These are phyloP conservation scores for Drosophila helvetica DNA, from an alignment of 2,888 invertebrate genomes.

Conservation along the genomic window DNA sequence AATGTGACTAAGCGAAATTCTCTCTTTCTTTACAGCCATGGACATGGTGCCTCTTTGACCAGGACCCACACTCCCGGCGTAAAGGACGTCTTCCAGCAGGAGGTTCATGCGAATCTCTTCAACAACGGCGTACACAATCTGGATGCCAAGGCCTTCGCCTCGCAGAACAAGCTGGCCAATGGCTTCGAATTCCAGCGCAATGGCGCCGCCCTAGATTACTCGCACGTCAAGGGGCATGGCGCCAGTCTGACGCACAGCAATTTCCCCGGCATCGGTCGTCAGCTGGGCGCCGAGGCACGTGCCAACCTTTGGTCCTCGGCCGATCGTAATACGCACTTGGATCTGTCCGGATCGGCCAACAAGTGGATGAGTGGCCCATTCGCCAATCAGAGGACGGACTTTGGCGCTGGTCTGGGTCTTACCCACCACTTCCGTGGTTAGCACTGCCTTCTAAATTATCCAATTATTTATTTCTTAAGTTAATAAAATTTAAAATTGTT, in stretches of 20 bases:
- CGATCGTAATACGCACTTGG: conserved; percentile 67
- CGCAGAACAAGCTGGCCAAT: conserved; percentile 77
- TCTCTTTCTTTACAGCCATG: conserved; percentile 44
- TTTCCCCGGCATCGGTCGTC: conserved; percentile 74
- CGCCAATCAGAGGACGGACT: conserved; percentile 51
- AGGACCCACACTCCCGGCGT: conserved; percentile 69
- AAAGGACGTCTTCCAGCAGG: conserved; percentile 61
- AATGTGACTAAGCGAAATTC: not conserved
- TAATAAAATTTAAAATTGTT: not conserved
- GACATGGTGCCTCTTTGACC: conserved; percentile 65
- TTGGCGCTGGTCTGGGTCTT: conserved; percentile 68
- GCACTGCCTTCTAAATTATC: not conserved
- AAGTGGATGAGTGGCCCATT: conserved; percentile 60
- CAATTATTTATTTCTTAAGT: conserved; percentile 10
- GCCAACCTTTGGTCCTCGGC: conserved; percentile 69
- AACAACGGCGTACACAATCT: conserved; percentile 73
- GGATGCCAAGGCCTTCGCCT: conserved; percentile 76
- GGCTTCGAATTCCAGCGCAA: conserved; percentile 80
- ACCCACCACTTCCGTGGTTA: conserved; percentile 70
- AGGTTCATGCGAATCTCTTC: conserved; percentile 70
- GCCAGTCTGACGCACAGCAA: conserved; percentile 71
- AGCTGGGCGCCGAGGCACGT: conserved; percentile 63
- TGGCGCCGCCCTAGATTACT: conserved; percentile 76
- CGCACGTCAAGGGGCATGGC: conserved; percentile 75
- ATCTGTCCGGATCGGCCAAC: conserved; percentile 63